These are phyloP conservation scores for Sussaba pulchella DNA, from an alignment of 2,888 invertebrate genomes.

Conservation along the genomic window DNA sequence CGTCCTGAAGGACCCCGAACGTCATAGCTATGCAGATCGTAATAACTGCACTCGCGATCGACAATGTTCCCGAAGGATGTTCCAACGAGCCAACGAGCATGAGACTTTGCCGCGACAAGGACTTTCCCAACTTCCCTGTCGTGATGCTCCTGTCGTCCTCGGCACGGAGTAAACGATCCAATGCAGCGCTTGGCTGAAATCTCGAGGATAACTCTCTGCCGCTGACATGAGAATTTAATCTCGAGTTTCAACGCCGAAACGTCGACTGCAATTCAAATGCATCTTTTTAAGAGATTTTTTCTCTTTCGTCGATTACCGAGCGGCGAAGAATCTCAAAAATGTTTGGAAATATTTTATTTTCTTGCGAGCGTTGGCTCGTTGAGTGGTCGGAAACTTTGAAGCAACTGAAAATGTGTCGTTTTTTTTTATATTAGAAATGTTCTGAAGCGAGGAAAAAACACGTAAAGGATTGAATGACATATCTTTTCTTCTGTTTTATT, in stretches of 20 bases:
- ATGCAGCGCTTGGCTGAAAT: slow-evolving; percentile 21
- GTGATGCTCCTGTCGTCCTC: slow-evolving; percentile 14
- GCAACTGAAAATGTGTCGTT: too few relatives aligned
- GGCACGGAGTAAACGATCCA: slow-evolving; percentile 23
- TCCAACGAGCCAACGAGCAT: slow-evolving; percentile 1
- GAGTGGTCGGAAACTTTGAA: too few relatives aligned
- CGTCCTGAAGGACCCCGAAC: slow-evolving; percentile 13
- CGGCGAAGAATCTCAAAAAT: background rate
- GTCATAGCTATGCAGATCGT: slow-evolving; percentile 3
- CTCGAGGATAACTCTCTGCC: slow-evolving; percentile 40
- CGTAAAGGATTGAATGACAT: too few relatives aligned
- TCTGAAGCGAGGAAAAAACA: too few relatives aligned
- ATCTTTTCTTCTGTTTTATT: background rate
- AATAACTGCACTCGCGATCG: slow-evolving; percentile 48
- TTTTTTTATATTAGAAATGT: too few relatives aligned
- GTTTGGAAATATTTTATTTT: too few relatives aligned
- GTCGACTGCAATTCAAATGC: slow-evolving; percentile 30
- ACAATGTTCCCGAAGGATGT: slow-evolving; percentile 23
- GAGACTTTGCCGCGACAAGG: slow-evolving; percentile 33
- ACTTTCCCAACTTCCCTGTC: slow-evolving; percentile 33
- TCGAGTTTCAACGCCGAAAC: slow-evolving; percentile 39
- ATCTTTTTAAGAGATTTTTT: slow-evolving; percentile 17
- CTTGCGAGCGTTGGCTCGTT: too few relatives aligned
- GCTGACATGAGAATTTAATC: slow-evolving; percentile 63
- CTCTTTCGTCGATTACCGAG: background rate